phyloP scores from a whole-genome alignment of 2,797 vertebrate species.

The Monodelphis domestica region DNA sequence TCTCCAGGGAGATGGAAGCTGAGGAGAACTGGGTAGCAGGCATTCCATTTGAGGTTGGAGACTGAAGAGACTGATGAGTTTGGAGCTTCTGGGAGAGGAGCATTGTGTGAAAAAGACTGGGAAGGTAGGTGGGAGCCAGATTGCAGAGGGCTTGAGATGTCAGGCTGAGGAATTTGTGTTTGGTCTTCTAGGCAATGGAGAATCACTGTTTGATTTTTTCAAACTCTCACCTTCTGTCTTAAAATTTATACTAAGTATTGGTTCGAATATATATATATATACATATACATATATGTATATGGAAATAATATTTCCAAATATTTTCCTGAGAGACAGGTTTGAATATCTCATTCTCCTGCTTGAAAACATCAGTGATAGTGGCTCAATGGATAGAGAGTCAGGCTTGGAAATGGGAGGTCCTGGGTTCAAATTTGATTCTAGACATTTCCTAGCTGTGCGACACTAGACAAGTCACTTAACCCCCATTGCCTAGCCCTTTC shows the following conservation, averaged over 20 bases:
- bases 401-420: too few species aligned
- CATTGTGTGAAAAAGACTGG: not conserved
- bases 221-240: too few species aligned
- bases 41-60: not conserved
- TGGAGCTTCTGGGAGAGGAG: not conserved
- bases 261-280: too few species aligned
- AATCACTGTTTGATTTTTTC: too few species aligned
- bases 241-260: too few species aligned
- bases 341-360: not conserved
- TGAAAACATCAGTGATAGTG: not conserved
- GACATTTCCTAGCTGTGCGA: too few species aligned
- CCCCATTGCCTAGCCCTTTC: too few species aligned
- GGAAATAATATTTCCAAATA: not conserved
- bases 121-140: not conserved
- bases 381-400: too few species aligned
- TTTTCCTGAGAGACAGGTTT: not conserved
- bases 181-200: not conserved
- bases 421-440: too few species aligned
- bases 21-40: not conserved
- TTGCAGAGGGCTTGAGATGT: not conserved
- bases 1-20: conserved; percentile 36
- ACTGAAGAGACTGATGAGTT: not conserved
- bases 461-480: too few species aligned
- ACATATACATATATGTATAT: not conserved
- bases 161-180: not conserved